Evolutionary conservation across 2,113 vertebrate species (phyloP).

Genomic region (Hippocampus abdominalis): DNA sequence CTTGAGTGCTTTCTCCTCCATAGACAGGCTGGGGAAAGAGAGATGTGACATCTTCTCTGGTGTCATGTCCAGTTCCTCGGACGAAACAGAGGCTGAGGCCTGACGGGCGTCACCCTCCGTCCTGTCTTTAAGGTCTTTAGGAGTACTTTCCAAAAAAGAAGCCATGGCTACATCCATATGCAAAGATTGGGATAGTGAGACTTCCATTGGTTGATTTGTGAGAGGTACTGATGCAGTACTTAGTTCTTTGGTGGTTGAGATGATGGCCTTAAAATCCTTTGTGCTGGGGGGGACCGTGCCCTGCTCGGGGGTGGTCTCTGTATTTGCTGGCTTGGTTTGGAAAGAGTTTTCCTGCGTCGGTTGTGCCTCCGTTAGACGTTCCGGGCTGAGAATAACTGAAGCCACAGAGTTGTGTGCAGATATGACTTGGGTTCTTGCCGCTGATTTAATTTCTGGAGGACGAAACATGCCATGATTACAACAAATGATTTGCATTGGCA

Average conservation of each 20-base stretch:
- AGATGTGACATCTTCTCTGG: slow-evolving; percentile 66
- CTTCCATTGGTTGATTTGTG: slow-evolving; percentile 56
- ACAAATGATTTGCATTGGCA: neutral
- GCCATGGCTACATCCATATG: slow-evolving; percentile 45
- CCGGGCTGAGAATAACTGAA: slow-evolving; percentile 40
- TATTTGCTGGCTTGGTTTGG: slow-evolving; percentile 65
- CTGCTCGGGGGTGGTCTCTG: slow-evolving; percentile 47
- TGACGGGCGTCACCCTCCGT: slow-evolving; percentile 40
- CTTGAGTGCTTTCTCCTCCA: slow-evolving; percentile 73
- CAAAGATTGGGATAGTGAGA: slow-evolving; percentile 51
- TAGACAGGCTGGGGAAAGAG: slow-evolving; percentile 68
- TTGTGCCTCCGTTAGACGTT: slow-evolving; percentile 54
- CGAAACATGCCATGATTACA: slow-evolving; percentile 4
- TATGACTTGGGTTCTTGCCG: slow-evolving; percentile 44
- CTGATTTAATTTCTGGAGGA: slow-evolving; percentile 56
- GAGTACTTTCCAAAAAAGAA: slow-evolving; percentile 50
- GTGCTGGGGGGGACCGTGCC: slow-evolving; percentile 51
- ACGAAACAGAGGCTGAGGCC: slow-evolving; percentile 28
- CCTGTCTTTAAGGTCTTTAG: slow-evolving; percentile 51
- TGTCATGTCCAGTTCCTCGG: slow-evolving; percentile 65
- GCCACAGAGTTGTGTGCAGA: slow-evolving; percentile 39
- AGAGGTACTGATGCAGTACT: slow-evolving; percentile 54
- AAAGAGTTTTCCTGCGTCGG: slow-evolving; percentile 57
- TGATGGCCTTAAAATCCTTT: slow-evolving; percentile 70
- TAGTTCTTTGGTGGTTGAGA: slow-evolving; percentile 69